Evolutionary conservation across 2,797 vertebrate genomes (phyloP), one percentile per base, ranked within the genome.

Genomic region (Macropus fuliginosus): DNA sequence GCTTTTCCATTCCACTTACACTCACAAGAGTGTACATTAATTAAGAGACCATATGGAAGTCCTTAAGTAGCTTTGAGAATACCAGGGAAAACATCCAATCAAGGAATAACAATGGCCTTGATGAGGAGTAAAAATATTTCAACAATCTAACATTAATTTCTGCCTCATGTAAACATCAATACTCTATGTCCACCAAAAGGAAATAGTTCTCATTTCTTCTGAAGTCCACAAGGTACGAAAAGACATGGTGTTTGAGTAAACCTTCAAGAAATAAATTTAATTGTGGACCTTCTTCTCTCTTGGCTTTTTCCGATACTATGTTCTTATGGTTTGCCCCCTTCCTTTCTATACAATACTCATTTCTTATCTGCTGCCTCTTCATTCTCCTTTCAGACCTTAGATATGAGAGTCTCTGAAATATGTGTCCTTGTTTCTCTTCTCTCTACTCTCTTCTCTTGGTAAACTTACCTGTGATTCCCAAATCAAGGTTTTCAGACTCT

Each of bases 11-110:
- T 74, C 14, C 34, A 97, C 96, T 98, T 98, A 59, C 91, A 97
- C 57, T 97, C 57, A 95, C 31, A 96, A 97, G 62, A 95, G 52
- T 97, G 96, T 93, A 98, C 97, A 97, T 97, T 97, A 98, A 98
- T 98, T 98, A 92, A 96, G 94, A 93, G 96, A 95, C 46, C 94
- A 96, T 95, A 95, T 97, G 95, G 98, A 98, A 98, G 5, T 92
- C 92, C 95, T 98, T 66, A 96, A 96, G 91, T 97, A 97, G 97
- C 96, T 98, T 98, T 55, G 27, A 97, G 89, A 96, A 97, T 87
- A 96, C 50, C 91, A 94, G 56, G 46, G 98, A 95, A 92, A 93
- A 55, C 34, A 90, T 95, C 46, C 81, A 40, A 94, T 56, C 6
- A 96, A 97, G 54, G 93, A 87, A 96, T 95, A 40, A 21, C 93